These are phyloP conservation scores for Sebastes dallii DNA, from an alignment of 2,797 vertebrate genomes.

Conservation along the genomic window DNA sequence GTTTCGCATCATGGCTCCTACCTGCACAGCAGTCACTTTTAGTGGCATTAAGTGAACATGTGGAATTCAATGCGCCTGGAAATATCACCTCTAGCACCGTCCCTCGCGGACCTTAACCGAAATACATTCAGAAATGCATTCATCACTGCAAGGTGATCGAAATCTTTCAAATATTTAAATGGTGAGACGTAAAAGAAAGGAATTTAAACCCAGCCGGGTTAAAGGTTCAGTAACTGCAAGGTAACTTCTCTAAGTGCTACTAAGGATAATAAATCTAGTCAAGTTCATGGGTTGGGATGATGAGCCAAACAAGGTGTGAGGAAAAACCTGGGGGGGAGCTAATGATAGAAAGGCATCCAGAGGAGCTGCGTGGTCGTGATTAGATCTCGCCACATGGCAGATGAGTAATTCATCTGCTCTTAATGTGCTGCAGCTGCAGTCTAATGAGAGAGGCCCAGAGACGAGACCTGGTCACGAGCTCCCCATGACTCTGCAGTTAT, in stretches of 20 bases:
- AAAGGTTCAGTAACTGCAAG: slow-evolving; percentile 33
- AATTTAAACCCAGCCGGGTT: slow-evolving; percentile 37
- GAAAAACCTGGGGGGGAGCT: slow-evolving; percentile 40
- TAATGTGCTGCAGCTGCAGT: slow-evolving; percentile 83
- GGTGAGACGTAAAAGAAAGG: slow-evolving; percentile 9
- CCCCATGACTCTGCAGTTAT: slow-evolving; percentile 47
- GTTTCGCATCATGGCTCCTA: slow-evolving; percentile 72
- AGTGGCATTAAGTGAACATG: slow-evolving; percentile 61
- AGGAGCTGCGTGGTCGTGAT: slow-evolving; percentile 71
- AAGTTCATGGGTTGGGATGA: slow-evolving; percentile 49
- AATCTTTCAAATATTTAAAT: slow-evolving; percentile 29
- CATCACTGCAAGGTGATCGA: slow-evolving; percentile 41
- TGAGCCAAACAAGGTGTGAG: slow-evolving; percentile 68
- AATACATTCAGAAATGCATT: slow-evolving; percentile 51
- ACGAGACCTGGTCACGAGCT: slow-evolving; percentile 35
- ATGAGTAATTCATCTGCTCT: slow-evolving; percentile 80
- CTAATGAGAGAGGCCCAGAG: slow-evolving; percentile 67
- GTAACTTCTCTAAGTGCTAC: slow-evolving; percentile 29
- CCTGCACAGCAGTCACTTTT: slow-evolving; percentile 68
- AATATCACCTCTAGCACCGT: slow-evolving; percentile 26
- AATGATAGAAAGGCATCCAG: slow-evolving; percentile 64
- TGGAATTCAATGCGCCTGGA: slow-evolving; percentile 43
- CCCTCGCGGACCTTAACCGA: slow-evolving; percentile 15
- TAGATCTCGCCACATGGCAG: slow-evolving; percentile 76
- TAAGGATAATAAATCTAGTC: slow-evolving; percentile 41